Evolutionary conservation across 2,888 invertebrate genomes (phyloP).

Genomic region (Agrotis exclamationis): DNA sequence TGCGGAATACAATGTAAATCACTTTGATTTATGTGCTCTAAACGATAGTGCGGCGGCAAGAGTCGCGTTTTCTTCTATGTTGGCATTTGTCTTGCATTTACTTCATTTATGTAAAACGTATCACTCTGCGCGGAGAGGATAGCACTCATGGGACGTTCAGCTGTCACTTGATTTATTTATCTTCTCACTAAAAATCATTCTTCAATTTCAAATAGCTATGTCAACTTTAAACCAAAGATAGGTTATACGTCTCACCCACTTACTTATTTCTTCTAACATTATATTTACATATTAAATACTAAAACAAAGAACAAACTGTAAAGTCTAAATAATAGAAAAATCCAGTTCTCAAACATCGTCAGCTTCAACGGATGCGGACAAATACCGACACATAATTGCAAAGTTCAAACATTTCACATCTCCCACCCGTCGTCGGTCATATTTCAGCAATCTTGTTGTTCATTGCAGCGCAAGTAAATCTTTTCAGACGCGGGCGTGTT

Average conservation of each 20-base stretch:
- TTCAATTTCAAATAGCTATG: background rate
- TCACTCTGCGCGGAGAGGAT: conserved; percentile 2
- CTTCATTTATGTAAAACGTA: conserved; percentile 37
- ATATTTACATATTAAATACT: background rate
- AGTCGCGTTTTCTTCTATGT: conserved; percentile 25
- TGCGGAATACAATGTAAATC: conserved; percentile 61
- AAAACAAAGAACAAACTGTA: background rate
- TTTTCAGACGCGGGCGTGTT: conserved; percentile 54
- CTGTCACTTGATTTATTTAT: background rate
- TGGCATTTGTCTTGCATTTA: conserved; percentile 33
- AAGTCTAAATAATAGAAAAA: conserved; percentile 30
- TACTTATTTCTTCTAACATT: background rate
- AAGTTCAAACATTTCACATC: conserved; percentile 55
- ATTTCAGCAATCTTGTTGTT: conserved; percentile 56
- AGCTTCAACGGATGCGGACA: conserved; percentile 24
- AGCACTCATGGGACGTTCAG: background rate
- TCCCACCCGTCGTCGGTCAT: conserved; percentile 53
- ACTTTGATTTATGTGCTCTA: conserved; percentile 56
- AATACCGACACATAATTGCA: conserved; percentile 41
- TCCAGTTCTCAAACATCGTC: conserved; percentile 24
- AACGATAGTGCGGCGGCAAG: conserved; percentile 33
- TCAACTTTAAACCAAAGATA: background rate
- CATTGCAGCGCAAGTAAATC: conserved; percentile 59
- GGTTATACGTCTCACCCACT: too few species aligned
- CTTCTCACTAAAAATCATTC: background rate